Percentiles rank a stretch among this genome's conserved stretches.
phyloP scores from a whole-genome alignment of 2,888 invertebrate genomes.

The Drosophila nr. fundita region DNA sequence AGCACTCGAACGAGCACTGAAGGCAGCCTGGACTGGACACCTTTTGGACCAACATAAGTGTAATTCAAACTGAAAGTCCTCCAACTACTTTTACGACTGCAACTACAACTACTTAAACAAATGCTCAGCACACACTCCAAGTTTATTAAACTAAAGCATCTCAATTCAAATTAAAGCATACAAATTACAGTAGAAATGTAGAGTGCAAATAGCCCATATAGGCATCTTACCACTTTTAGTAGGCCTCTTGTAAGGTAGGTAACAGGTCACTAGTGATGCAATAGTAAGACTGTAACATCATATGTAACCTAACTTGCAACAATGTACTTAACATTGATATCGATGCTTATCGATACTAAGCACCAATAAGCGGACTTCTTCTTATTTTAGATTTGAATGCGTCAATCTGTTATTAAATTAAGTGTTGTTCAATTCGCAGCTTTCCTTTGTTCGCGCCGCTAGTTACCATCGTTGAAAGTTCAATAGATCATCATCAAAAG shows the following conservation, averaged over 20 bases:
- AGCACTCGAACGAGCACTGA: conserved; percentile 40
- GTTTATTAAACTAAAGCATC: neutral
- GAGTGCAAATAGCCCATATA: too few relatives aligned
- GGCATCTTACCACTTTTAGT: too few relatives aligned
- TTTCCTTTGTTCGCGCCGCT: conserved; percentile 5
- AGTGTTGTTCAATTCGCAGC: conserved; percentile 22
- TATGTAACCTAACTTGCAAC: too few relatives aligned
- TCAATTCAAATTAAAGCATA: neutral
- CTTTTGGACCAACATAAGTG: conserved; percentile 26
- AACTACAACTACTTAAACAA: conserved; percentile 13
- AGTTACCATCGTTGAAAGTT: conserved; percentile 15
- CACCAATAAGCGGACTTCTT: neutral
- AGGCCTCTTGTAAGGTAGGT: too few relatives aligned
- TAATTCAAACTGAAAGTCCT: conserved; percentile 22
- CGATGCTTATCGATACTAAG: too few relatives aligned
- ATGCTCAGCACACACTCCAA: conserved; percentile 2
- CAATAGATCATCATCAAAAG: conserved; percentile 1
- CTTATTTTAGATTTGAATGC: conserved; percentile 24
- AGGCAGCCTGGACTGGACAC: conserved; percentile 54
- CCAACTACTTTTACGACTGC: conserved; percentile 9
- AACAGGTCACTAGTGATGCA: too few relatives aligned
- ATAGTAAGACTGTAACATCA: too few relatives aligned
- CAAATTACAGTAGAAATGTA: neutral
- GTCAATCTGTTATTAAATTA: conserved; percentile 42
- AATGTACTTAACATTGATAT: too few relatives aligned